A percentile compares a stretch with the other conserved stretches of the same genome.
These are phyloP conservation scores for Muscicapa comitata DNA, from an alignment of 2,797 vertebrate species.

Conservation along the genomic window DNA sequence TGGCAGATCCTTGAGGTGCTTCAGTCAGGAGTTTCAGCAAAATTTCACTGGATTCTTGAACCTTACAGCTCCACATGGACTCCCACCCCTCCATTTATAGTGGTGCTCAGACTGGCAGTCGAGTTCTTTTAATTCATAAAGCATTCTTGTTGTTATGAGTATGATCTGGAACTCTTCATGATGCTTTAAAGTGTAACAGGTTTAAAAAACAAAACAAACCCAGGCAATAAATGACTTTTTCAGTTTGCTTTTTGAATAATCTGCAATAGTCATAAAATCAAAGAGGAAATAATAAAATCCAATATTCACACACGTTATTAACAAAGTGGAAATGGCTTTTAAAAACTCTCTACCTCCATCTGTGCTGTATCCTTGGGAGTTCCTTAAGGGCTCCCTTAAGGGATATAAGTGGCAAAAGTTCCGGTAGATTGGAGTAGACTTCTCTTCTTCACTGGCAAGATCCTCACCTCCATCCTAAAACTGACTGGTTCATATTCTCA, in stretches of 20 bases:
- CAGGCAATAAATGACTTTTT: constrained; percentile 4
- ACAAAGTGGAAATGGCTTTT: constrained; percentile 5
- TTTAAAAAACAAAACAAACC: constrained; percentile 5
- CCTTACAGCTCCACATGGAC: not conserved
- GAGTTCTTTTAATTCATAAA: not conserved
- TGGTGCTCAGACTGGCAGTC: not conserved
- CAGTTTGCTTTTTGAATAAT: constrained; percentile 6
- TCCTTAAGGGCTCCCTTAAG: not conserved
- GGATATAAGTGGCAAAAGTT: not conserved
- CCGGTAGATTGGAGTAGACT: not conserved
- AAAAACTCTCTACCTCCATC: not conserved
- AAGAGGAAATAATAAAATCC: constrained; percentile 32
- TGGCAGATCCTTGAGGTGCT: not conserved
- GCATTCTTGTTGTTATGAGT: not conserved
- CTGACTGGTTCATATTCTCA: not conserved
- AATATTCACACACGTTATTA: not conserved
- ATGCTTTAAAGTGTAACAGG: not conserved
- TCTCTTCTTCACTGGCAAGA: not conserved
- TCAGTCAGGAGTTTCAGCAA: not conserved
- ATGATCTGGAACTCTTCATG: not conserved
- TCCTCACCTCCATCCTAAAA: not conserved
- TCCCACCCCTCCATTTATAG: not conserved
- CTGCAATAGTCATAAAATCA: constrained; percentile 30
- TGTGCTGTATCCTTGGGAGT: not conserved
- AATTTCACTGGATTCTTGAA: not conserved